These are phyloP conservation scores for Omphaloscelis lunosa DNA, from an alignment of 2,888 invertebrate species.

Conservation along the genomic window DNA sequence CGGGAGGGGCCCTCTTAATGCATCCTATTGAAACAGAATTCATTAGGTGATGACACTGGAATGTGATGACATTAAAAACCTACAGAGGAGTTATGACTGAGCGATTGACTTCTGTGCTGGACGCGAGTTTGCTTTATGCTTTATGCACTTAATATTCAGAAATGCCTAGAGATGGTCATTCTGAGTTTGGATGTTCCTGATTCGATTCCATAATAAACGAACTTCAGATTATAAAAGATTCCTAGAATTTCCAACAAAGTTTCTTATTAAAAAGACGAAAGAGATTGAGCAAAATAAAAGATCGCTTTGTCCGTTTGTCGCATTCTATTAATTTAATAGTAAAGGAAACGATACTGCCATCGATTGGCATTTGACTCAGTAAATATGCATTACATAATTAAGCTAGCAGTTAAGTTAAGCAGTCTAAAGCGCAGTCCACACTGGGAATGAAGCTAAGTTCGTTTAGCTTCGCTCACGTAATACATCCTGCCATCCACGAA, in stretches of 20 bases:
- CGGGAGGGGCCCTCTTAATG: too few species aligned
- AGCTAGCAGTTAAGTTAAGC: neutral
- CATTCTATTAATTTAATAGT: neutral
- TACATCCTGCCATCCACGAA: too few species aligned
- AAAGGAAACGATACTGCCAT: neutral
- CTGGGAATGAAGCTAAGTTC: too few species aligned
- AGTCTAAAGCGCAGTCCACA: neutral
- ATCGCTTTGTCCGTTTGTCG: neutral
- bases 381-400: constrained; percentile 6
- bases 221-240: neutral
- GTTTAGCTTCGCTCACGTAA: too few species aligned
- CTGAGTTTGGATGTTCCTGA: neutral
- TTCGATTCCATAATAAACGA: neutral
- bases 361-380: neutral
- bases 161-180: neutral
- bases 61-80: neutral
- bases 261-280: neutral
- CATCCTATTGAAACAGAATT: neutral
- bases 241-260: neutral
- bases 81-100: neutral
- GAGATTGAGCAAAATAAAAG: too few species aligned
- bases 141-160: neutral
- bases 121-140: neutral
- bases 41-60: neutral
- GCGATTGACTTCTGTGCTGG: neutral